These are phyloP conservation scores for Ostrea denselamellosa DNA, from an alignment of 1,140 invertebrate species.

Conservation along the genomic window DNA sequence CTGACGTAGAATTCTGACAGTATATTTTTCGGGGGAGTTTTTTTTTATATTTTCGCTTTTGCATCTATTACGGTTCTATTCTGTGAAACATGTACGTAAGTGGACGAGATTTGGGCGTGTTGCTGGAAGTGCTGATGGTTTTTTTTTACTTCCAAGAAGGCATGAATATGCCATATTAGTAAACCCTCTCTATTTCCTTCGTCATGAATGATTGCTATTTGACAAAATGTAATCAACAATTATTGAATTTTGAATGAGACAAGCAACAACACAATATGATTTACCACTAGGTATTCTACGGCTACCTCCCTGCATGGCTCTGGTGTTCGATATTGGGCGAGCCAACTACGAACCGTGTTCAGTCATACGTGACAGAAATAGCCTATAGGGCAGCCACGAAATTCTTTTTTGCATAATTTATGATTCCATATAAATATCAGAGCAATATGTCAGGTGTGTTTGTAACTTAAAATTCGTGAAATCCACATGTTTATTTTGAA, in stretches of 20 bases:
- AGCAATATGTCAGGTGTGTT: neutral
- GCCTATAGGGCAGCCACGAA: slow-evolving; percentile 9
- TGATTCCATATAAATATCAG: slow-evolving; percentile 23
- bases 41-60: too few relatives aligned
- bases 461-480: slow-evolving; percentile 13
- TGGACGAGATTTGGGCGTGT: slow-evolving; percentile 9
- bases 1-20: too few relatives aligned
- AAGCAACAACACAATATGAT: neutral
- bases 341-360: slow-evolving; percentile 22
- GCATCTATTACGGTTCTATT: too few relatives aligned
- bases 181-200: neutral
- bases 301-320: neutral
- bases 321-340: slow-evolving; percentile 14
- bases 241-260: slow-evolving; percentile 10
- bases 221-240: slow-evolving; percentile 3
- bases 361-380: neutral
- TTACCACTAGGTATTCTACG: neutral
- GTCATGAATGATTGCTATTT: neutral
- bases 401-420: slow-evolving; percentile 31
- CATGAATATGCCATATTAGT: neutral
- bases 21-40: too few relatives aligned
- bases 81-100: neutral
- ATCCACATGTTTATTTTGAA: neutral
- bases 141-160: neutral
- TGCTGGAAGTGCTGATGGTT: neutral